A percentile compares a stretch with the other conserved stretches of the same genome.
Conservation (phyloP, 2,113 vertebrate species). For the Tenebrosternarchus preto region DNA sequence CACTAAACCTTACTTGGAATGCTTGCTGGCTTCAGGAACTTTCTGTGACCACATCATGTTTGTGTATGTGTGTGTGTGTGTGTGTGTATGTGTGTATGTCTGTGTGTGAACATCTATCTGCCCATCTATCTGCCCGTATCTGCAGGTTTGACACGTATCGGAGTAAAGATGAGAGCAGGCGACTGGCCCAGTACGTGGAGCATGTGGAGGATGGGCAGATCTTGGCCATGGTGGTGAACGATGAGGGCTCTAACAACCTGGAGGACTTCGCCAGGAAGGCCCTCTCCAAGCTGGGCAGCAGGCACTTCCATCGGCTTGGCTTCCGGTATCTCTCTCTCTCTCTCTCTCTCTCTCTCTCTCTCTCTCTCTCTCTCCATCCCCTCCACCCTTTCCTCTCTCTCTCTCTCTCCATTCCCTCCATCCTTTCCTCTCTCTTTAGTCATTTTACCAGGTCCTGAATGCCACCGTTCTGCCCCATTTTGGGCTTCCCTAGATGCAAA, state of each 20-base stretch:
- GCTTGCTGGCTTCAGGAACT: slow-evolving; percentile 34
- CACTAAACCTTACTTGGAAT: slow-evolving; percentile 7
- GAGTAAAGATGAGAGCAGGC: slow-evolving; percentile 85
- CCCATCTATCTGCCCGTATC: too few relatives aligned
- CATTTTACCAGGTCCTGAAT: too few relatives aligned
- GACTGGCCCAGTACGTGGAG: slow-evolving; percentile 84
- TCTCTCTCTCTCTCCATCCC: too few relatives aligned
- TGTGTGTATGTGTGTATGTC: slow-evolving; percentile 6
- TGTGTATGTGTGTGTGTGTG: slow-evolving; percentile 16
- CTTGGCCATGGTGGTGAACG: slow-evolving; percentile 88
- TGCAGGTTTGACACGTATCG: slow-evolving; percentile 93
- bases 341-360: too few relatives aligned
- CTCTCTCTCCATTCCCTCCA: too few relatives aligned
- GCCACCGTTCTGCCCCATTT: too few relatives aligned
- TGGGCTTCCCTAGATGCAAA: too few relatives aligned
- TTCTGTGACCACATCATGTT: slow-evolving; percentile 12
- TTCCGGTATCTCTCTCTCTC: slow-evolving; percentile 79
- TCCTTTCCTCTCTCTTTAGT: too few relatives aligned
- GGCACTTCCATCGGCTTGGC: slow-evolving; percentile 85
- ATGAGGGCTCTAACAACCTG: slow-evolving; percentile 92
- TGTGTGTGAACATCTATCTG: not conserved
- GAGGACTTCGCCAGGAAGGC: slow-evolving; percentile 87
- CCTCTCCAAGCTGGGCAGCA: slow-evolving; percentile 87
- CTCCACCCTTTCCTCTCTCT: too few relatives aligned
- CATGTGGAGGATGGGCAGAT: slow-evolving; percentile 78